Percentiles rank a stretch among this genome's conserved stretches.
phyloP scores from a whole-genome alignment of 2,113 vertebrate genomes.

The Anguilla japonica region DNA sequence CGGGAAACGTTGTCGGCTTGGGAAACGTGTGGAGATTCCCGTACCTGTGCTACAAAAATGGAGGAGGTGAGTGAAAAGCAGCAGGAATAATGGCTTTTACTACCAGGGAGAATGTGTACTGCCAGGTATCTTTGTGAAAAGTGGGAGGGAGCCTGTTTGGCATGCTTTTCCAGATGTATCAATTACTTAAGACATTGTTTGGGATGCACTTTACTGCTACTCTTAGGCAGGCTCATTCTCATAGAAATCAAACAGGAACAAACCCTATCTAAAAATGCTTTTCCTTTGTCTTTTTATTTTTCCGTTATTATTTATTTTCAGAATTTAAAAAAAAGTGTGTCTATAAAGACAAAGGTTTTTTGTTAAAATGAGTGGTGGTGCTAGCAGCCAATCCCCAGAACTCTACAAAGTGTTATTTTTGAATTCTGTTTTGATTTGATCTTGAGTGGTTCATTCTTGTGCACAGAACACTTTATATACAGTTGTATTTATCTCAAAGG shows the following conservation, averaged over 20 bases:
- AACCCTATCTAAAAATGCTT: not conserved
- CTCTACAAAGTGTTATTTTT: no score
- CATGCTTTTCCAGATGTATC: not conserved
- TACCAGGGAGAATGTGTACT: not conserved
- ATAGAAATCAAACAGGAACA: not conserved
- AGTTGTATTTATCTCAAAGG: no score
- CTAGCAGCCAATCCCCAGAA: no score
- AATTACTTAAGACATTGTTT: not conserved
- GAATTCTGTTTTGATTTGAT: no score
- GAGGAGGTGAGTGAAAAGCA: constrained; percentile 62
- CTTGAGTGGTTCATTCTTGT: no score
- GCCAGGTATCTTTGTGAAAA: not conserved
- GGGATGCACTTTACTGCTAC: not conserved
- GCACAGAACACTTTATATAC: no score
- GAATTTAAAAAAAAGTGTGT: not conserved
- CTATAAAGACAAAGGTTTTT: no score
- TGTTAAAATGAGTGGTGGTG: no score
- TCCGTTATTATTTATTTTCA: not conserved
- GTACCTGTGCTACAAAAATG: constrained; percentile 76
- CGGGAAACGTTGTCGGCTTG: constrained; percentile 68
- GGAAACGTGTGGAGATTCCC: constrained; percentile 77
- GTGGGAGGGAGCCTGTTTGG: not conserved
- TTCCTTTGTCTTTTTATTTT: not conserved
- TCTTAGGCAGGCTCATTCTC: not conserved
- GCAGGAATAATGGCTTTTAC: not conserved